These are phyloP conservation scores for Pocillopora verrucosa DNA, from an alignment of 64 coral and sea anemone genomes.

Conservation along the genomic window DNA sequence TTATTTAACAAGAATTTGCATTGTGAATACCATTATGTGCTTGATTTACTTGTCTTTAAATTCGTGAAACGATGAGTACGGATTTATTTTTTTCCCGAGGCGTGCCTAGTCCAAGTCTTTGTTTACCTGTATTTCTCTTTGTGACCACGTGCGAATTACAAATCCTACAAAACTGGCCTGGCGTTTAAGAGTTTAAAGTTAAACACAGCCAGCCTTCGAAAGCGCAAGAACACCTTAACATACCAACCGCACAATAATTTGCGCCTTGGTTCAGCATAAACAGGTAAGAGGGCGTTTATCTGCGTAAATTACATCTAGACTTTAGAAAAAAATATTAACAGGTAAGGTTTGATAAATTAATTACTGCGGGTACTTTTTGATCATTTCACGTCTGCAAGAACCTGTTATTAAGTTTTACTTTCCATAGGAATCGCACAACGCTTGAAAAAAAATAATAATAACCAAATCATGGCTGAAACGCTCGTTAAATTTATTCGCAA, in stretches of 20 bases:
- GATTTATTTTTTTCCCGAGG: constrained; percentile 38
- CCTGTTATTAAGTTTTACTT: background rate
- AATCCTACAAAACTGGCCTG: constrained; percentile 13
- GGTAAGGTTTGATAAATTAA: background rate
- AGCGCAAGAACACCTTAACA: constrained; percentile 20
- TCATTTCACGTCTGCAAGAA: background rate
- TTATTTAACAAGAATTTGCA: constrained; percentile 75
- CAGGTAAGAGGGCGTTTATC: constrained; percentile 27
- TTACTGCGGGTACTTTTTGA: constrained; percentile 1
- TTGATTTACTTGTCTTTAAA: constrained; percentile 64
- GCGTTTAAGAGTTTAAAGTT: background rate
- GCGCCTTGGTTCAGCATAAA: background rate
- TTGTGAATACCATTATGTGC: constrained; percentile 75
- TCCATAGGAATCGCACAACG: background rate
- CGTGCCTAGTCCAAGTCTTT: background rate
- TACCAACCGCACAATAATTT: background rate
- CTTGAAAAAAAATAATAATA: background rate
- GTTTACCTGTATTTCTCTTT: background rate
- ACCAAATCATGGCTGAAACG: background rate
- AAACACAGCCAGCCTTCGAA: constrained; percentile 39
- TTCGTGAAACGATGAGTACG: constrained; percentile 28
- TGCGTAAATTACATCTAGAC: background rate
- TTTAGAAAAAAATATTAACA: constrained; percentile 9
- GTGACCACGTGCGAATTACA: background rate
- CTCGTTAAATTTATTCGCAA: too few relatives aligned